Evolutionary conservation across 2,797 vertebrate genomes (phyloP), one percentile per base, ranked within the genome.

Genomic region (Sandelia bainsii): DNA sequence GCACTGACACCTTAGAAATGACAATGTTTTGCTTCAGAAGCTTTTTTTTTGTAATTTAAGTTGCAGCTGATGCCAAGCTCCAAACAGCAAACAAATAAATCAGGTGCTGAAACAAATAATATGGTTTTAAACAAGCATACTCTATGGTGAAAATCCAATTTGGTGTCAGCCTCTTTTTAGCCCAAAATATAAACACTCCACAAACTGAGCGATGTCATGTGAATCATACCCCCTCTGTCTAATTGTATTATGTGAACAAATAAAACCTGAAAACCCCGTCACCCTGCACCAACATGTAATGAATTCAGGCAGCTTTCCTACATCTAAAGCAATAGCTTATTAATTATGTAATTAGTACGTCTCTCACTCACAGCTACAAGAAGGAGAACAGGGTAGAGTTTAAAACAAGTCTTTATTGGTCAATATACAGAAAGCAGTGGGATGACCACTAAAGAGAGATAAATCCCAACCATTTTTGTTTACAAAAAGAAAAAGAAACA

Each of bases 391-490:
- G 32, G 20, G 61, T 89, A 91, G 89, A 93, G 93, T 94, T 92
- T 94, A 95, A 94, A 93, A 94, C 93, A 94, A 93, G 85, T 93
- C 83, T 95, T 95, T 95, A 95, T 95, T 95, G 91, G 91, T 93
- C 90, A 94, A 93, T 93, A 85, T 94, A 94, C 93, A 95, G 92
- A 92, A 92, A 93, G 91, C 92, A 89, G 93, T 90, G 92, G 89
- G 92, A 91, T 88, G 89, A 93, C 92, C 92, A 91, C 87, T 89
- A 80, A 90, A 91, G 86, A 92, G 88, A 92, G 85, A 92, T 87
- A 83, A 92, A 93, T 90, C 87, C 83, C 88, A 84, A 88, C 87
- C 79, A 81, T 86, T 87, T 88, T 87, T 68, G 72, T 92, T 94
- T 93, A 93, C 87, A 93, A 95, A 94, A 93, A 84, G 82, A 93